Conservation (phyloP, 2,888 invertebrate genomes). For the Pediacus dermestoides region DNA sequence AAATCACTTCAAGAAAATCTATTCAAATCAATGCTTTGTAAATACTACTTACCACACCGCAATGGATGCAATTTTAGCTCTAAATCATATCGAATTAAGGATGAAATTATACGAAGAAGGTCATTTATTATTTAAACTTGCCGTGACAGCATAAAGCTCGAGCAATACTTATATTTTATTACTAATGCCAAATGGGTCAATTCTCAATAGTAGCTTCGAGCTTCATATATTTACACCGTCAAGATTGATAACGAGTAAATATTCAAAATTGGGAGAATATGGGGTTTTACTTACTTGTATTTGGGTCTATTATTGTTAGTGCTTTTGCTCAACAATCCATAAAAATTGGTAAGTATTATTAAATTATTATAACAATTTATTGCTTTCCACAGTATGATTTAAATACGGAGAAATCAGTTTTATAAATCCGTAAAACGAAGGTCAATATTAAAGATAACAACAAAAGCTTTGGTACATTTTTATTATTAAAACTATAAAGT, state of each 20-base stretch:
- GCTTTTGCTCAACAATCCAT: constrained; percentile 5
- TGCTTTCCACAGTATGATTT: no score
- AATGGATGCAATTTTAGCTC: constrained; percentile 19
- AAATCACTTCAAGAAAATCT: constrained; percentile 23
- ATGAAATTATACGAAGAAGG: constrained; percentile 20
- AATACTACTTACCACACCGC: constrained; percentile 24
- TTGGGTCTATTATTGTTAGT: constrained; percentile 5
- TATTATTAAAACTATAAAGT: not conserved
- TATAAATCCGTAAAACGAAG: no score
- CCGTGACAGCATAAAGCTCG: constrained; percentile 21
- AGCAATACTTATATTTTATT: constrained; percentile 13
- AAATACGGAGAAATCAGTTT: no score
- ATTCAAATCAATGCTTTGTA: constrained; percentile 29
- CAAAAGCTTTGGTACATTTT: not conserved
- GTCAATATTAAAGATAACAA: not conserved
- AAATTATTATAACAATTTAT: no score
- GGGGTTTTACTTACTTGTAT: constrained; percentile 3
- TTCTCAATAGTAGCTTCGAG: not conserved
- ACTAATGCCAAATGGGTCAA: constrained; percentile 3
- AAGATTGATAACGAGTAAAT: no score
- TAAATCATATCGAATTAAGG: constrained; percentile 22
- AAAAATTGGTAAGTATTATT: constrained; percentile 20
- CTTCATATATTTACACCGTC: no score
- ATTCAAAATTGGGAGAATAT: no score
- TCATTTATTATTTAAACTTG: constrained; percentile 32